Conservation (phyloP, 1,140 invertebrate species). For the Drosophila triauraria region DNA sequence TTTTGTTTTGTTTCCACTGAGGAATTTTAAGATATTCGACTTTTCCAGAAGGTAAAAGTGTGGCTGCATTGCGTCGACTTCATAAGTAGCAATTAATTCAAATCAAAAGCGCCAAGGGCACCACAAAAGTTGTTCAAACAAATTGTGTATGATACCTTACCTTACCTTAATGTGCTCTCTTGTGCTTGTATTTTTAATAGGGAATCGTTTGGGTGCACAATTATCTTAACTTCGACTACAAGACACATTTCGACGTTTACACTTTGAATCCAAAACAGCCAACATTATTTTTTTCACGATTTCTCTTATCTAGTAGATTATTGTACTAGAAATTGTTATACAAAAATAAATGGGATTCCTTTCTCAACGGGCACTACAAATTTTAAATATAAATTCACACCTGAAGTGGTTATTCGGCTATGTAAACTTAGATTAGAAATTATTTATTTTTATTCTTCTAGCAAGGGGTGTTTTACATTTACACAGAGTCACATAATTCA, state of each 20-base stretch:
- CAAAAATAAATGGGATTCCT: background rate
- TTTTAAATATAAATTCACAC: background rate
- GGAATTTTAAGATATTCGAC: background rate
- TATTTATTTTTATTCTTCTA: no score
- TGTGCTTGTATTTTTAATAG: background rate
- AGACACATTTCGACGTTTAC: no score
- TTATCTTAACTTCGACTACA: background rate
- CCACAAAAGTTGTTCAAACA: background rate
- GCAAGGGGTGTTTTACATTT: background rate
- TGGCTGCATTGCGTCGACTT: background rate
- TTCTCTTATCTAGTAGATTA: background rate
- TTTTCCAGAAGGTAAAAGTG: conserved; percentile 2
- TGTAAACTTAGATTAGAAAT: background rate
- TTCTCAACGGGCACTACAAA: background rate
- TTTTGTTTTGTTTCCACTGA: background rate
- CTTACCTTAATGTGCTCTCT: background rate
- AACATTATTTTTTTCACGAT: no score
- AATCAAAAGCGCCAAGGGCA: background rate
- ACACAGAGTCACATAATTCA: no score
- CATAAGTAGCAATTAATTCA: background rate
- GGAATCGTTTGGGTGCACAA: background rate
- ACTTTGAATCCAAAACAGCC: no score
- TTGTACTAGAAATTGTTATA: background rate
- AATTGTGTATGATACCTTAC: background rate
- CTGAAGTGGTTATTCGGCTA: background rate